Evolutionary conservation across 2,888 invertebrate species (phyloP).

Genomic region (Dichetophora obliterata): DNA sequence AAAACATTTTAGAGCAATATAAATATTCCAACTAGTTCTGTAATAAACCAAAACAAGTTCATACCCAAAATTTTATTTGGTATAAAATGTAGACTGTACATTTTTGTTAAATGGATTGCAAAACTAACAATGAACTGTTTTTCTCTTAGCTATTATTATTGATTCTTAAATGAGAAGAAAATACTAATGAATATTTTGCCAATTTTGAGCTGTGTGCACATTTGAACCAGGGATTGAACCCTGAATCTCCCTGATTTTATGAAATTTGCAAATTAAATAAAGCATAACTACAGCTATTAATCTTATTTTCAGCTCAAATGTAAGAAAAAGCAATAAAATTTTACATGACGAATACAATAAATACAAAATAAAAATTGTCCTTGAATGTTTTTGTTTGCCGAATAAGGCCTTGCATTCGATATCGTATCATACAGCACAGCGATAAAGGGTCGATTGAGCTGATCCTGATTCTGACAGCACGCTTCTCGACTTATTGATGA

Average conservation of each 20-base stretch:
- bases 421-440: too few relatives aligned
- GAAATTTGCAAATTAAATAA: slow-evolving; percentile 16
- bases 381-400: background rate
- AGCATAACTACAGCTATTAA: slow-evolving; percentile 4
- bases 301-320: slow-evolving; percentile 5
- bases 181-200: too few relatives aligned
- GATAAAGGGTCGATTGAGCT: background rate
- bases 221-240: background rate
- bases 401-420: background rate
- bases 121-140: too few relatives aligned
- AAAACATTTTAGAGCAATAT: too few relatives aligned
- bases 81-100: too few relatives aligned
- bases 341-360: background rate
- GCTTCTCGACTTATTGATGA: slow-evolving; percentile 43
- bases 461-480: slow-evolving; percentile 22
- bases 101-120: too few relatives aligned
- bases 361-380: background rate
- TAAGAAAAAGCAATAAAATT: background rate
- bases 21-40: too few relatives aligned
- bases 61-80: too few relatives aligned
- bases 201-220: too few relatives aligned
- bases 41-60: too few relatives aligned
- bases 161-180: too few relatives aligned
- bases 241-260: background rate
- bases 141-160: too few relatives aligned